Percentiles rank a stretch among this genome's conserved stretches.
Conservation (phyloP, 37 sponge, comb jelly and placozoan genomes). For the Mnemiopsis leidyi region DNA sequence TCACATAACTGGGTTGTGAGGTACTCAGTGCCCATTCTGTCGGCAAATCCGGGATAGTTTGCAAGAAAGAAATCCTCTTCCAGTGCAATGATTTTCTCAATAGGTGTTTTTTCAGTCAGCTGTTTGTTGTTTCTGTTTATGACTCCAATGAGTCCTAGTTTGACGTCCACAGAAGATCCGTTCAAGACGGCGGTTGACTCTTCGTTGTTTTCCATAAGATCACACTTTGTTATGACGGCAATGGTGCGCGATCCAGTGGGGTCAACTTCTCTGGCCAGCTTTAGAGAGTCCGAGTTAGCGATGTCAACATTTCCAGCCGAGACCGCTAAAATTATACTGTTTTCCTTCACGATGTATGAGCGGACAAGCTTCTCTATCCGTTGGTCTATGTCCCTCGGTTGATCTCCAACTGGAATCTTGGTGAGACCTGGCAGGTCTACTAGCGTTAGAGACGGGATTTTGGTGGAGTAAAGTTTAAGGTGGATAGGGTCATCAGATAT, state of each 20-base stretch:
- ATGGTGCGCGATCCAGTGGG: constrained; percentile 83
- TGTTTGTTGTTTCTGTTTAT: constrained; percentile 92
- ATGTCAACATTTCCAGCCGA: constrained; percentile 93
- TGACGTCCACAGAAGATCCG: constrained; percentile 85
- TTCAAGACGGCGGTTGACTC: constrained; percentile 86
- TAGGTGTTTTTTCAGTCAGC: constrained; percentile 62
- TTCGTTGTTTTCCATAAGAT: constrained; percentile 94
- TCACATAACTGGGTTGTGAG: not conserved
- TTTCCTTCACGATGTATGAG: constrained; percentile 85
- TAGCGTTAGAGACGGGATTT: constrained; percentile 90
- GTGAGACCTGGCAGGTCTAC: constrained; percentile 97
- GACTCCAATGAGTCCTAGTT: constrained; percentile 94
- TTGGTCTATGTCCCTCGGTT: constrained; percentile 90
- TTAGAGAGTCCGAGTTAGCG: no score
- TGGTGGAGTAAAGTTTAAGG: constrained; percentile 84
- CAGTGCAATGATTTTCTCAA: not conserved
- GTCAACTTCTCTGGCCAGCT: constrained; percentile 89
- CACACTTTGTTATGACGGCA: constrained; percentile 93
- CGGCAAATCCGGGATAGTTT: not conserved
- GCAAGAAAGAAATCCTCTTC: not conserved
- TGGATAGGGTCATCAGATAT: constrained; percentile 84
- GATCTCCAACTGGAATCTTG: constrained; percentile 96
- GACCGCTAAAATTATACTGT: constrained; percentile 93
- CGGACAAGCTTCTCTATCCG: constrained; percentile 75
- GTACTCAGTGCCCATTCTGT: not conserved